Conservation (phyloP, 2,113 vertebrate genomes). For the Ia io region DNA sequence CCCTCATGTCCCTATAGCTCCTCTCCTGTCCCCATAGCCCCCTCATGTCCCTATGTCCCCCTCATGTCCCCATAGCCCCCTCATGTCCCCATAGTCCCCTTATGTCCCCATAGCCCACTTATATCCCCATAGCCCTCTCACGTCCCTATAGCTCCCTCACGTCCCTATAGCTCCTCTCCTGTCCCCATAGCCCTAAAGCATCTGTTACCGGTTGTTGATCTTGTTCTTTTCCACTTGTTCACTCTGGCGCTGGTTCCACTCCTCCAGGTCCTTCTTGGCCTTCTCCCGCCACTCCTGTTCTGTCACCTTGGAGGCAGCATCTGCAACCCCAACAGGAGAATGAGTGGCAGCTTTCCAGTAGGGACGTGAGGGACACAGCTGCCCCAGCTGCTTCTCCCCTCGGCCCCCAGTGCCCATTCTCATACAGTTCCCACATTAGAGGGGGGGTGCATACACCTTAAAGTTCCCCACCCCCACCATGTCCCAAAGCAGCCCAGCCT, state of each 20-base stretch:
- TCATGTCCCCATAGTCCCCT: neutral
- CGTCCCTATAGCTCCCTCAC: too few species aligned
- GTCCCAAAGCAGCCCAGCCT: neutral
- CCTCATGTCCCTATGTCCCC: neutral
- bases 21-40: neutral
- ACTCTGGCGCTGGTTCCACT: slow-evolving; percentile 96
- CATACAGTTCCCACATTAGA: neutral
- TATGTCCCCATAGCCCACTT: neutral
- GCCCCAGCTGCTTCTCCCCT: neutral
- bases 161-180: neutral
- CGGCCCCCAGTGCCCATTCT: neutral
- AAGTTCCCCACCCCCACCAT: accelerated
- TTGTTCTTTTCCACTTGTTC: slow-evolving; percentile 99
- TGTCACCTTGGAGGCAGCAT: slow-evolving; percentile 92
- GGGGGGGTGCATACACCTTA: neutral
- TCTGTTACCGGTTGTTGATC: slow-evolving; percentile 92
- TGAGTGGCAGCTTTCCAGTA: neutral
- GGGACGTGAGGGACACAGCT: neutral
- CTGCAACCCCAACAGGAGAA: slow-evolving; percentile 65
- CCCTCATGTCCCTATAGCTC: neutral
- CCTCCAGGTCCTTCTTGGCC: slow-evolving; percentile 96
- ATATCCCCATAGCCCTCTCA: too few species aligned
- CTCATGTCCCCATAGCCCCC: accelerated
- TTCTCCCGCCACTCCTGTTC: slow-evolving; percentile 96
- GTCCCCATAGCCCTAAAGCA: accelerated